phyloP scores from a whole-genome alignment of 2,888 invertebrate species.

The Campoplex capitator region DNA sequence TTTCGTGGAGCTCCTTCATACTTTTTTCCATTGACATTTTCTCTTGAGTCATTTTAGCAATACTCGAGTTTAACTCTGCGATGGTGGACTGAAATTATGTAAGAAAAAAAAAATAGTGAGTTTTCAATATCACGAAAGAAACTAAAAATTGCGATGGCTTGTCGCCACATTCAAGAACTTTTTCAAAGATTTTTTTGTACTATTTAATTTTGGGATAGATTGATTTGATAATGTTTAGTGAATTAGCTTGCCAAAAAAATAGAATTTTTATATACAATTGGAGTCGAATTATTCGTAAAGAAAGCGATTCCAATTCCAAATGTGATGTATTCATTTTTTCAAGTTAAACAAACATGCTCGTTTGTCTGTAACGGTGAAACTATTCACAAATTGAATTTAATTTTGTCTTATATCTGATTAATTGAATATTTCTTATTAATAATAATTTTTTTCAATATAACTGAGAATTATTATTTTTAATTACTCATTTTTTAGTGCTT shows the following conservation, averaged over 20 bases:
- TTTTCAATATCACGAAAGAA: neutral
- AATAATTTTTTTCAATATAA: too few relatives aligned
- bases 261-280: too few relatives aligned
- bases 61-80: constrained; percentile 72
- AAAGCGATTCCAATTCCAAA: too few relatives aligned
- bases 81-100: constrained; percentile 71
- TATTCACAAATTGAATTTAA: too few relatives aligned
- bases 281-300: too few relatives aligned
- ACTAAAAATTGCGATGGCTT: neutral
- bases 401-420: too few relatives aligned
- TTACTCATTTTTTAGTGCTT: neutral
- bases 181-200: neutral
- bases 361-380: too few relatives aligned
- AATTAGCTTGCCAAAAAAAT: too few relatives aligned
- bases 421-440: too few relatives aligned
- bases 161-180: neutral
- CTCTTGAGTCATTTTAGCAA: constrained; percentile 70
- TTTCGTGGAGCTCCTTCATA: constrained; percentile 67
- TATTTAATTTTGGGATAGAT: neutral
- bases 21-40: constrained; percentile 69
- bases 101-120: neutral
- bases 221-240: neutral
- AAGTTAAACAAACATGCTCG: too few relatives aligned
- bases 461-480: too few relatives aligned
- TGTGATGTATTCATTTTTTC: too few relatives aligned